These are phyloP conservation scores for Iselma pallidipennis DNA, from an alignment of 2,888 invertebrate species.

Conservation along the genomic window DNA sequence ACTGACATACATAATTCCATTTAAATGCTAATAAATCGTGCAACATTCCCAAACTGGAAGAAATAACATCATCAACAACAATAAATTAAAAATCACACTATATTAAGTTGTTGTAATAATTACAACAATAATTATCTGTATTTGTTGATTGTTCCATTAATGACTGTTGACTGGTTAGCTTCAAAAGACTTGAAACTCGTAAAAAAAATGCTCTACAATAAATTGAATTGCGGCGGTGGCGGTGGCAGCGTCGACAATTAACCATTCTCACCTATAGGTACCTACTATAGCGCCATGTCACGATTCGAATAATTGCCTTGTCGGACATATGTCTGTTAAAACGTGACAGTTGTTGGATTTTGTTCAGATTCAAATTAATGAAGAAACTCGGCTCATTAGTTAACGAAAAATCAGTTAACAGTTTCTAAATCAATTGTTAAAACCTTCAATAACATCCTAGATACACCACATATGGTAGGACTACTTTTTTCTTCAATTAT, in stretches of 20 bases:
- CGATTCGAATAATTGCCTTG: constrained; percentile 4
- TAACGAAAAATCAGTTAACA: too few species aligned
- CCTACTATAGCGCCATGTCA: not conserved
- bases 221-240: not conserved
- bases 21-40: constrained; percentile 42
- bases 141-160: not conserved
- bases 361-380: constrained; percentile 19
- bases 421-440: too few species aligned
- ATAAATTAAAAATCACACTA: too few species aligned
- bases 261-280: not conserved
- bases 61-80: not conserved
- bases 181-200: too few species aligned
- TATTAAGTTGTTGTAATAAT: not conserved
- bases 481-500: too few species aligned
- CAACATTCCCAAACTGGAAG: constrained; percentile 14
- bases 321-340: constrained; percentile 22
- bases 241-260: not conserved
- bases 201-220: too few species aligned
- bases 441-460: too few species aligned
- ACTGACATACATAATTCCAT: constrained; percentile 44
- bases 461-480: too few species aligned
- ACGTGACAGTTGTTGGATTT: constrained; percentile 15
- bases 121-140: not conserved
- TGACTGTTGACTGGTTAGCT: not conserved
- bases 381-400: not conserved